A percentile compares a stretch with the other conserved stretches of the same genome.
Evolutionary conservation across 1,140 invertebrate species (phyloP).

Genomic region (Hyles euphorbiae): DNA sequence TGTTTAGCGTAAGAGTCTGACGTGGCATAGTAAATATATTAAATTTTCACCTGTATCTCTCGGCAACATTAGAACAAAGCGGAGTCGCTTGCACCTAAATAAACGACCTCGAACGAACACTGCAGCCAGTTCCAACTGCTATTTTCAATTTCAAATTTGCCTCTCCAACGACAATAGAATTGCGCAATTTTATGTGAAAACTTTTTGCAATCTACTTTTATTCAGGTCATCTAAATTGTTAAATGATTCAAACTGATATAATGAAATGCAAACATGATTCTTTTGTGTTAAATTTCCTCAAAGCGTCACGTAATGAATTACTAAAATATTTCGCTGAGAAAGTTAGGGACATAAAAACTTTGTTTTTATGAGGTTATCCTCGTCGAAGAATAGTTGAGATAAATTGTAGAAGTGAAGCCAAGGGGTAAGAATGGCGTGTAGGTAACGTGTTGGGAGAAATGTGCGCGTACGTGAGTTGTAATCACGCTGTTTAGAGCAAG

Average conservation of each 20-base stretch:
- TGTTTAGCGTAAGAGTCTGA: conserved; percentile 11
- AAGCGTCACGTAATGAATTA: conserved; percentile 6
- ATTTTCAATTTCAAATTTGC: conserved; percentile 56
- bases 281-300: no score
- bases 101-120: conserved; percentile 31
- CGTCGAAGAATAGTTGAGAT: background rate
- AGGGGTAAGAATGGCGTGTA: conserved; percentile 25
- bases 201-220: conserved; percentile 26
- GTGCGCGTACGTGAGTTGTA: conserved; percentile 43
- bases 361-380: no score
- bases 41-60: conserved; percentile 45
- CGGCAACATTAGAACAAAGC: conserved; percentile 42
- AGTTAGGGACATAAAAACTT: no score
- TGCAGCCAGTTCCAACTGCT: conserved; percentile 34
- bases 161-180: conserved; percentile 43
- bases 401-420: conserved; percentile 1
- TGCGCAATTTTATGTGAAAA: conserved; percentile 42
- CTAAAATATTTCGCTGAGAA: no score
- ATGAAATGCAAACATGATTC: no score
- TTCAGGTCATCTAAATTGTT: no score
- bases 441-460: conserved; percentile 37
- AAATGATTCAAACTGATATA: no score
- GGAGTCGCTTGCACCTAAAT: conserved; percentile 38
- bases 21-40: conserved; percentile 34
- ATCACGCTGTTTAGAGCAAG: conserved; percentile 52